Base-by-base conservation (phyloP, 2,797 vertebrate genomes). In the Petrocephalus schoutedeni region DNA sequence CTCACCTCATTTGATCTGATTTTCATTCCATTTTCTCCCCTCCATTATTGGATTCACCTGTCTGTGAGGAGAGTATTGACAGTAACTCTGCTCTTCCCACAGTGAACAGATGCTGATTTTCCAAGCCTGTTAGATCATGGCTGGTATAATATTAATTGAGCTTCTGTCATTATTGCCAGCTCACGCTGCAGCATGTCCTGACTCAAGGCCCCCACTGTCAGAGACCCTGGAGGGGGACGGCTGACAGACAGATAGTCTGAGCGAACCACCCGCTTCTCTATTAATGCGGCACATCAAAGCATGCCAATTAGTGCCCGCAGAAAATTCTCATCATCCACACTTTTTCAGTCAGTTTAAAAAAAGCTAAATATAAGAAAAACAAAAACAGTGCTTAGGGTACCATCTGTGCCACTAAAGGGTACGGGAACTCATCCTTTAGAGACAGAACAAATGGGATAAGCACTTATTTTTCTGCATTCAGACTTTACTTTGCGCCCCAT, bases 91-190 rank as follows among this genome's bases (percentile, higher is more conserved):
- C 87, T 89, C 90, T 58, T 85, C 91, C 89, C 91, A 89, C 56
- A 88, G 91, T 85, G 86, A 94, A 90, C 94, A 93, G 93, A 94
- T 94, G 93, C 92, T 59, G 54, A 91, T 93, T 91, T 91, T 92
- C 90, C 92, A 90, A 91, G 90, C 92, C 90, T 90, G 1, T 87
- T 91, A 93, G 92, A 95, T 94, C 91, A 92, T 87, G 89, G 91
- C 92, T 91, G 90, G 87, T 91, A 91, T 94, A 92, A 89, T 91
- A 91, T 93, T 95, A 94, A 95, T 94, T 93, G 92, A 94, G 93
- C 90, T 92, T 91, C 92, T 94, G 92, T 93, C 94, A 91, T 90
- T 91, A 88, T 91, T 90, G 91, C 89, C 91, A 71, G 90, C 77
- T 89, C 80, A 64, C 87, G 89, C 90, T 0, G 28, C 92, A 92